Evolutionary conservation across 2,888 invertebrate species (phyloP).

Genomic region (Leptopilina drosophilae): DNA sequence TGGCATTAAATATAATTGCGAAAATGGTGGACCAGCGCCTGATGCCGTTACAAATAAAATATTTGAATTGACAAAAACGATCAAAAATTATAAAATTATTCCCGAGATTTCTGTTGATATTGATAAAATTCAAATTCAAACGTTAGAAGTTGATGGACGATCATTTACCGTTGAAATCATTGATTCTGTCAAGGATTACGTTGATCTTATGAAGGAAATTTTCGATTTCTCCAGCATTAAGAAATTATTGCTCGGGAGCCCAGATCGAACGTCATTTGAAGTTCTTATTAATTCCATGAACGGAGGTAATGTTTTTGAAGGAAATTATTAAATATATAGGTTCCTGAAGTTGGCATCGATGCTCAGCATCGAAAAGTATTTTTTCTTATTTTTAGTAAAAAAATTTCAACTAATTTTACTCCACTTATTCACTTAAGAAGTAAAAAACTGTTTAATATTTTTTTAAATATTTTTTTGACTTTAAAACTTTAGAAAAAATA

Average conservation of each 20-base stretch:
- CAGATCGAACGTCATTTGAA: conserved; percentile 84
- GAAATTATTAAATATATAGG: neutral
- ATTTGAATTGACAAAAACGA: conserved; percentile 86
- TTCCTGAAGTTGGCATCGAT: no score
- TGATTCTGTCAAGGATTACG: conserved; percentile 93
- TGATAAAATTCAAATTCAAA: conserved; percentile 80
- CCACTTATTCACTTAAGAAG: no score
- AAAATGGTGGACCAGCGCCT: conserved; percentile 98
- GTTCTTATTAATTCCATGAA: conserved; percentile 96
- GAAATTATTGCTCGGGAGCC: conserved; percentile 84
- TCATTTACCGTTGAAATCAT: conserved; percentile 91
- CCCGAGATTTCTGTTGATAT: conserved; percentile 88
- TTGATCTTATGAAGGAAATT: conserved; percentile 94
- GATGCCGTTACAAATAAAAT: conserved; percentile 93
- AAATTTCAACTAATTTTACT: no score
- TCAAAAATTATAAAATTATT: conserved; percentile 89
- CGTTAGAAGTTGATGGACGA: conserved; percentile 82
- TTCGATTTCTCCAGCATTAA: conserved; percentile 94
- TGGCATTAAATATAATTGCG: conserved; percentile 98
- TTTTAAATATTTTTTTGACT: no score
- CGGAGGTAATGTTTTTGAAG: conserved; percentile 83
- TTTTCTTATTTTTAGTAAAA: no score
- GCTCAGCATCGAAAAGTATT: no score
- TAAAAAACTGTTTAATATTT: no score
- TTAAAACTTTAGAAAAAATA: no score